Evolutionary conservation across 2,888 invertebrate species (phyloP), one percentile per base, ranked within the genome.

Genomic region (Drosophila prostipennis): DNA sequence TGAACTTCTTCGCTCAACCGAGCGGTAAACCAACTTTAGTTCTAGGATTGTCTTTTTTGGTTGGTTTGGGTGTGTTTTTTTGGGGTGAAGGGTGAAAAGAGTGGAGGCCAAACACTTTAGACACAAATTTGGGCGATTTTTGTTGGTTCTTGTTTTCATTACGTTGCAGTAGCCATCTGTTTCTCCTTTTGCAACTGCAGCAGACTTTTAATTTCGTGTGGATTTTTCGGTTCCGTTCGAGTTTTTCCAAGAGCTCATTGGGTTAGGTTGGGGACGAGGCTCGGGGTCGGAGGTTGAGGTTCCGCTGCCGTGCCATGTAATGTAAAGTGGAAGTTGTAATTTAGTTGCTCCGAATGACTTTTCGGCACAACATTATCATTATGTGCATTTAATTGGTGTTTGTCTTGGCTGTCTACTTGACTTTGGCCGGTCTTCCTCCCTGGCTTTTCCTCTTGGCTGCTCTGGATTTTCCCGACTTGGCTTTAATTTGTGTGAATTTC

Each of bases 311-410:
- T 79, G 76, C 72, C 75, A 73, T 78, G 77, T 83, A 85, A 84
- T 82, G 80, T 82, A 82, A 82, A 85, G 80, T 82, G 85, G 85
- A 83, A 83, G 85, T 82, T 83, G 85, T 83, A 83, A 85, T 85
- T 83, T 80, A 78, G 80, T 83, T 85, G 77, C 85, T 78, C 71
- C 78, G 79, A 85, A 80, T 73, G 82, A 82, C 85, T 85, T 85
- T 82, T 83, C 85, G 82, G 82, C 82, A 83, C 85, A 85, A 85
- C 85, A 83, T 83, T 85, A 89, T 84, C 89, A 82, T 84, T 89
- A 84, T 89, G 83, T 89, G 77, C 83, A 77, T 79, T 84, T 84
- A 84, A 84, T 87, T 87, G 89, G 73, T 84, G 80, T 89, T 87
- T 85, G 82, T 85, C 77, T 87, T 84, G 80, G 76, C 82, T 85